A percentile compares a stretch with the other conserved stretches of the same genome.
Conservation (phyloP, 2,797 vertebrate genomes). For the Champsocephalus esox region DNA sequence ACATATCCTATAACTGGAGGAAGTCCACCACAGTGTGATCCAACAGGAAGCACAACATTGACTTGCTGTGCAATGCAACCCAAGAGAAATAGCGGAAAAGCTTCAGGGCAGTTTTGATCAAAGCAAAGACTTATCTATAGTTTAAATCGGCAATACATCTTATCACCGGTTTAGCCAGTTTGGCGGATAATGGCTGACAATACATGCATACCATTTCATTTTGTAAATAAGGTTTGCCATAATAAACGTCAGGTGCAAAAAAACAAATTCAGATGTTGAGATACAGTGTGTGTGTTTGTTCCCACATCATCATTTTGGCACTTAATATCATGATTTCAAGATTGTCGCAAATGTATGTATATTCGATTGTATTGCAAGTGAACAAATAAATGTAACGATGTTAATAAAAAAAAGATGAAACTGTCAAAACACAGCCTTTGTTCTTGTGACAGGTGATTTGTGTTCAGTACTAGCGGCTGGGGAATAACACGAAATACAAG, state of each 20-base stretch:
- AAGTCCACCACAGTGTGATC: conserved; percentile 65
- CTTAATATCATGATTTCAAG: not conserved
- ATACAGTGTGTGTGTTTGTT: conserved; percentile 1
- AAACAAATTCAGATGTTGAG: not conserved
- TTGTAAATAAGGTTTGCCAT: not conserved
- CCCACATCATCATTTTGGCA: not conserved
- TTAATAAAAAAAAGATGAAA: conserved; percentile 13
- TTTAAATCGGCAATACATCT: conserved; percentile 47
- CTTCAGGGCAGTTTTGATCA: conserved; percentile 67
- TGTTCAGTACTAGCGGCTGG: not conserved
- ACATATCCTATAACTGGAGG: conserved; percentile 72
- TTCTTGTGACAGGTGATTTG: conserved; percentile 9
- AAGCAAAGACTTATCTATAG: conserved; percentile 58
- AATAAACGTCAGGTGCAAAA: not conserved
- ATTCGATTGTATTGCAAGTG: not conserved
- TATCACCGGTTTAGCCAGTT: conserved; percentile 42
- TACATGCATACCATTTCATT: conserved; percentile 6
- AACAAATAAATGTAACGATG: not conserved
- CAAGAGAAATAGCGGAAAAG: conserved; percentile 61
- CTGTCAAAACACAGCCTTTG: not conserved
- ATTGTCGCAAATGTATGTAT: conserved; percentile 1
- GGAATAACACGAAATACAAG: conserved; percentile 7
- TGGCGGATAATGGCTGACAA: conserved; percentile 5
- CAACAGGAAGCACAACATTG: conserved; percentile 65
- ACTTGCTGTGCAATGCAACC: conserved; percentile 58